A percentile compares a stretch with the other conserved stretches of the same genome.
Conservation (phyloP, 2,797 vertebrate genomes). For the Mus caroli region DNA sequence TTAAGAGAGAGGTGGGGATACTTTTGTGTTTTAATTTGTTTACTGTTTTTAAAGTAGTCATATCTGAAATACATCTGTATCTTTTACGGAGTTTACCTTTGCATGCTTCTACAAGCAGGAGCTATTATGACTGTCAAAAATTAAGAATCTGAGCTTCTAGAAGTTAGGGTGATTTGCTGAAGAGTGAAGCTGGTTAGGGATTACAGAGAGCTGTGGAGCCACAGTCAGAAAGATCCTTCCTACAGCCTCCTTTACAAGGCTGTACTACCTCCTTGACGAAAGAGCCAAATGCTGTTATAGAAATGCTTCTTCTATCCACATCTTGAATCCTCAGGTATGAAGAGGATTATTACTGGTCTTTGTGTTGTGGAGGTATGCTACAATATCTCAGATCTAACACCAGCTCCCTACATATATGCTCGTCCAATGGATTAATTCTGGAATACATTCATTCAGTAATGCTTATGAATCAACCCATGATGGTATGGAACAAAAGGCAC, state of each 20-base stretch:
- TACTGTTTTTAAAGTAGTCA: not conserved
- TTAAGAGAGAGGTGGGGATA: not conserved
- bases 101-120: not conserved
- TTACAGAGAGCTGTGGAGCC: not conserved
- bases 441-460: not conserved
- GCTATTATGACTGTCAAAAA: not conserved
- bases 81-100: not conserved
- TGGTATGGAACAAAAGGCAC: not conserved
- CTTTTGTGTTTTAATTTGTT: slow-evolving; percentile 1
- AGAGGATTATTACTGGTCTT: not conserved
- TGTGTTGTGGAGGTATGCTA: not conserved
- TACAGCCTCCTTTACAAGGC: not conserved
- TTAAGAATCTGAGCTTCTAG: not conserved
- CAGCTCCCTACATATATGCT: not conserved
- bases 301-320: not conserved
- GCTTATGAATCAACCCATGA: not conserved
- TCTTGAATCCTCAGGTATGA: not conserved
- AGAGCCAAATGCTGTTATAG: not conserved
- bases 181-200: not conserved
- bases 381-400: not conserved
- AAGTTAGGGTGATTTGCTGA: not conserved
- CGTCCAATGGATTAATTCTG: not conserved
- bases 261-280: not conserved
- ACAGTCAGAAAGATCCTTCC: not conserved
- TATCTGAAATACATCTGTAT: not conserved